Percentiles rank a stretch among this genome's conserved stretches.
Conservation (phyloP, 2,888 invertebrate genomes). For the Morinoia aosen region DNA sequence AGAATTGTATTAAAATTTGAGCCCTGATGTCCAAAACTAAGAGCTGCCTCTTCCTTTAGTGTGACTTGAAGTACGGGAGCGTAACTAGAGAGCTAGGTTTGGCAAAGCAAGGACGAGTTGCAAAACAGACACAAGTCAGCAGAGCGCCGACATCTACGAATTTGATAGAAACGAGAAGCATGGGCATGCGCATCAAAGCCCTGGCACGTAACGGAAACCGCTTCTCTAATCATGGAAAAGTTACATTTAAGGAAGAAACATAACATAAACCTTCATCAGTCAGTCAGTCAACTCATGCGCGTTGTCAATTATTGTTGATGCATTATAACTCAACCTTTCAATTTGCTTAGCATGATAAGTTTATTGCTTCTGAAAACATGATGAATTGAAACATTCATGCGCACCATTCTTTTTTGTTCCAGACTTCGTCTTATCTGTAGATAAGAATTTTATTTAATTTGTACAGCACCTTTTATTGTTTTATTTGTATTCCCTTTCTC, state of each 20-base stretch:
- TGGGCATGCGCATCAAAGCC: neutral
- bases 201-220: neutral
- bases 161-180: neutral
- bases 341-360: neutral
- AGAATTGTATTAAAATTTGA: too few species aligned
- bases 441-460: neutral
- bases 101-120: neutral
- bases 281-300: neutral
- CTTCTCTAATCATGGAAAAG: neutral
- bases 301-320: neutral
- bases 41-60: neutral
- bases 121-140: neutral
- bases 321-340: neutral
- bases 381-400: neutral
- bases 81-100: neutral
- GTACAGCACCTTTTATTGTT: neutral
- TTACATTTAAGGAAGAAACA: neutral
- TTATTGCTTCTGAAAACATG: neutral
- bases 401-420: neutral
- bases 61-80: neutral
- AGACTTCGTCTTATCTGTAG: neutral
- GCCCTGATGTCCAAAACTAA: too few species aligned
- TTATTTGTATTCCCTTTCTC: neutral
- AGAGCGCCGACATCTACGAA: neutral
- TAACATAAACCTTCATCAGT: neutral